Base-by-base conservation (phyloP, 2,797 vertebrate genomes). In the Brotula barbata region DNA sequence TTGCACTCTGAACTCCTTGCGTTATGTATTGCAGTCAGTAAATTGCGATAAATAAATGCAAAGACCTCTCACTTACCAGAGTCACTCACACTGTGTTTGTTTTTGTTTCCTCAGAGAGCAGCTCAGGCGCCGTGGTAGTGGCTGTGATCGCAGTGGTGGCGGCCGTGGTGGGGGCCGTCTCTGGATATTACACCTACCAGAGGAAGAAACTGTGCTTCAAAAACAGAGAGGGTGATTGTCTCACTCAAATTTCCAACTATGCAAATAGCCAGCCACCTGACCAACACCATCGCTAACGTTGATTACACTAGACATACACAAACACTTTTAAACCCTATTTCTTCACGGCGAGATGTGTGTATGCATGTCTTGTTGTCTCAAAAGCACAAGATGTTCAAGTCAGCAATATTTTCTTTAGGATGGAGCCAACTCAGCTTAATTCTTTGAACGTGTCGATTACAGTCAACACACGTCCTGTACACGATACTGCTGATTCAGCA, bases 161-260 rank as follows among this genome's bases (percentile, higher is more conserved):
- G 25, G 90, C 94, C 33, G 70, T 91, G 21, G 82, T 90, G 8
- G 95, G 89, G 7, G 92, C 93, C 0, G 72, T 91, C 0, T 70
- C 82, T 2, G 94, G 92, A 72, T 98, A 94, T 77, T 90, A 94
- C 58, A 88, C 93, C 66, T 95, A 96, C 67, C 93, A 93, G 84
- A 95, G 94, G 86, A 97, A 95, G 85, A 95, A 94, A 55, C 77
- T 96, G n/a, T 98, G 96, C 84, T 98, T 97, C 85, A 93, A 90
- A 64, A 78, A 81, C n/a, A 87, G 86, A 64, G 85, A 84, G 1
- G 92, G 95, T 96, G 85, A 8, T 73, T 11, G 25, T 8, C 9
- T 10, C 3, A 36, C 34, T 6, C 34, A 36, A n/a, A n/a, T n/a
- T n/a, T n/a, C n/a, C n/a, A n/a, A n/a, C n/a, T n/a, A n/a, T n/a